phyloP scores from a whole-genome alignment of 2,113 vertebrate genomes.

The Variabilichromis moorii region DNA sequence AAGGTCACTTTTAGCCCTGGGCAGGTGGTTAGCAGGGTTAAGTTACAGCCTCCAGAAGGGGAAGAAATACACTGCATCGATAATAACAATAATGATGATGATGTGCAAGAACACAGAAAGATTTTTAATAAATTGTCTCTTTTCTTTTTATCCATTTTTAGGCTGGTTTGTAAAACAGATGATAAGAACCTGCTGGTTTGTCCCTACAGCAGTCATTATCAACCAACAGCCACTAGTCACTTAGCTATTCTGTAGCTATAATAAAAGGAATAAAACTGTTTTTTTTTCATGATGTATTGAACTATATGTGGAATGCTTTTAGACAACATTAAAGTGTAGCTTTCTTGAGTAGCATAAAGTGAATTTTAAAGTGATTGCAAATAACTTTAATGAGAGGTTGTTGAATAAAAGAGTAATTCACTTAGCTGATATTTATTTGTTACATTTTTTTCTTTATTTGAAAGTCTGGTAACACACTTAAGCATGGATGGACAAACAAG shows the following conservation, averaged over 20 bases:
- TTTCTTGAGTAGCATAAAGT: background rate
- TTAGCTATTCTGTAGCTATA: background rate
- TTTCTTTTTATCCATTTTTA: background rate
- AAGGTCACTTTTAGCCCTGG: slow-evolving; percentile 18
- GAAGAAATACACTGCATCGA: background rate
- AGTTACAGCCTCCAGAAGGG: slow-evolving; percentile 15
- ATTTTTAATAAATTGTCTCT: background rate
- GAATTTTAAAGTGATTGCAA: background rate
- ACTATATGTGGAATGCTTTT: background rate
- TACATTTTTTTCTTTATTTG: background rate
- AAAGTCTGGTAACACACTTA: background rate
- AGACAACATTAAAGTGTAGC: background rate
- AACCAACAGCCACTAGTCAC: background rate
- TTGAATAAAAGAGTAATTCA: background rate
- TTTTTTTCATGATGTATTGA: background rate
- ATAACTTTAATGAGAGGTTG: background rate
- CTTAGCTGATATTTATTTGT: background rate
- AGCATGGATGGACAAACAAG: background rate
- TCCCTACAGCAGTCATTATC: background rate
- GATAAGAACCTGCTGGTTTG: background rate
- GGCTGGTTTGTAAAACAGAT: background rate
- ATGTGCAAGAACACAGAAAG: background rate
- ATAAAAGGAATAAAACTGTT: background rate
- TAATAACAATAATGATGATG: background rate
- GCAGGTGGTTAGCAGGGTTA: background rate